Evolutionary conservation across 2,113 vertebrate genomes (phyloP).

Genomic region (Ibidorhyncha struthersii): DNA sequence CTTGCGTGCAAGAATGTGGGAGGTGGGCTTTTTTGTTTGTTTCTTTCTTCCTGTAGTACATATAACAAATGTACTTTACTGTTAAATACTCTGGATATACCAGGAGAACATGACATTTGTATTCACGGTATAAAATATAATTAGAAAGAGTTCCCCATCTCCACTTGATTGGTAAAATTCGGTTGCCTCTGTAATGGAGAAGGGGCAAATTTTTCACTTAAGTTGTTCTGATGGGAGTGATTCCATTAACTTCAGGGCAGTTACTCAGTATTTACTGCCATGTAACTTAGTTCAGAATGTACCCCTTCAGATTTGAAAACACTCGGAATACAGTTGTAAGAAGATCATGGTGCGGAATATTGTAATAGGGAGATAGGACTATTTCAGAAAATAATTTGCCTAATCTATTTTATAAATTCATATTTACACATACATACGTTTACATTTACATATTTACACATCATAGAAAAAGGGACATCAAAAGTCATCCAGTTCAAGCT

Average conservation of each 20-base stretch:
- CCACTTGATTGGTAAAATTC: background rate
- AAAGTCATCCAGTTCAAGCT: background rate
- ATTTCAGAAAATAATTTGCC: background rate
- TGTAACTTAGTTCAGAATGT: background rate
- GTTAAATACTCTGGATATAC: no score
- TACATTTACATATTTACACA: background rate
- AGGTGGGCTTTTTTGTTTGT: background rate
- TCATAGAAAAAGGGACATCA: background rate
- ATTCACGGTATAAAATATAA: background rate
- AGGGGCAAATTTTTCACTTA: background rate
- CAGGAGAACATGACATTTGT: background rate
- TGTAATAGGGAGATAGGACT: background rate
- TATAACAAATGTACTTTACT: background rate
- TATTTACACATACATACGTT: background rate
- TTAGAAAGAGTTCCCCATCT: background rate
- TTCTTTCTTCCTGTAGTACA: background rate
- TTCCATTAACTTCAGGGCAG: background rate
- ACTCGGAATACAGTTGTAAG: background rate
- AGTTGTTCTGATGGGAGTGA: background rate
- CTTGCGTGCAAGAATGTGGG: background rate
- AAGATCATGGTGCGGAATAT: background rate
- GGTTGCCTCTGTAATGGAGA: background rate
- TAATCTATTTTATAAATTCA: background rate
- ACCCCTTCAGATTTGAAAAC: background rate
- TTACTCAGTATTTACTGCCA: background rate